Base-by-base conservation (phyloP, 2,113 vertebrate species). In the Tyrannus savana region DNA sequence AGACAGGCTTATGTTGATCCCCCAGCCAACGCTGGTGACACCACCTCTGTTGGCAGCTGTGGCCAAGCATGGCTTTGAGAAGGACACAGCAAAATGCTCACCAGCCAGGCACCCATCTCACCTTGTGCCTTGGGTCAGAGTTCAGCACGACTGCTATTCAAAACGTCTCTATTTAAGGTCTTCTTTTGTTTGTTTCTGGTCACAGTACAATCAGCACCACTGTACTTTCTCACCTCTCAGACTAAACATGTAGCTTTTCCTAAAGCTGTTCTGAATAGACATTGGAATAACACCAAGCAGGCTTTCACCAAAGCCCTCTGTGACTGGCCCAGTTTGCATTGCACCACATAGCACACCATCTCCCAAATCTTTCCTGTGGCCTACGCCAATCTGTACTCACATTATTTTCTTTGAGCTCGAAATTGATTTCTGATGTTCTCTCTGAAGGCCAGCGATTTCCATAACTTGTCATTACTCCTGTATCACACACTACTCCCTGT, bases 391-490 rank as follows among this genome's bases (percentile, higher is more conserved):
- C 35, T 62, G 76, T 47, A 93, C 74, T 75, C 22, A 2, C 3
- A 1, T 63, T 81, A 59, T 92, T 95, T 86, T 73, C 66, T 64
- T 79, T 35, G 56, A 89, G 72, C 63, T 71, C 52, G 42, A 86
- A 91, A 89, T 25, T 66, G 80, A 91, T 94, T 77, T 73, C 64
- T n/a, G 49, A 73, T 81, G 53, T 81, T 90, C 53, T 37, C 90
- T 93, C 87, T 28, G 47, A 78, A 91, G 84, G 64, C 72, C 58
- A 14, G 12, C 47, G 3, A 72, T 89, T 79, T 86, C 64, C 67
- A 94, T 91, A 85, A 93, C 83, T 95, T 82, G 67, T 84, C 50
- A 75, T 85, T 93, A 93, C 71, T 93, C 80, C 39, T 91, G 31
- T 25, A 71, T 35, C 75, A 52, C 71, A 44, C 44, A 58, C 76